phyloP scores from a whole-genome alignment of 1,140 invertebrate species.

The Eumeta japonica region DNA sequence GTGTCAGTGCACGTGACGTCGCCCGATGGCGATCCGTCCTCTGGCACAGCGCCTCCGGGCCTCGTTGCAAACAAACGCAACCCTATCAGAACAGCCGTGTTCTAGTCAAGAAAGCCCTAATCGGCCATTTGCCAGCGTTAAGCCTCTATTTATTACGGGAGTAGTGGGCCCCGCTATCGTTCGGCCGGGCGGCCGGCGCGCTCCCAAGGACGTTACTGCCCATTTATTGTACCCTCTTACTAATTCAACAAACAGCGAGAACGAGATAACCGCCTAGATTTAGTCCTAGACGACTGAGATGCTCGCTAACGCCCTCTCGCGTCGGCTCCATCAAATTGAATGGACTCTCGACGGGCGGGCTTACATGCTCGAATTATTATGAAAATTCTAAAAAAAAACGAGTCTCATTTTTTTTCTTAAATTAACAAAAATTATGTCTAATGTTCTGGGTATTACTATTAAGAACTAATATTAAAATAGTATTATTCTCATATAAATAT shows the following conservation, averaged over 20 bases:
- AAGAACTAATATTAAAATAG: too few species aligned
- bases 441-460: too few species aligned
- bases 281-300: slow-evolving; percentile 18
- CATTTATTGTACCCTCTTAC: slow-evolving; percentile 35
- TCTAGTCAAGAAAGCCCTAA: slow-evolving; percentile 51
- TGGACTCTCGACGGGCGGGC: too few species aligned
- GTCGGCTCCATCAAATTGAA: too few species aligned
- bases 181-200: slow-evolving; percentile 30
- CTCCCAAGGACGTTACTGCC: slow-evolving; percentile 29
- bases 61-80: slow-evolving; percentile 42
- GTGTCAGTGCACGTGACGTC: too few species aligned
- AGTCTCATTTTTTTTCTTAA: too few species aligned
- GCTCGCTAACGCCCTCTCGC: background rate
- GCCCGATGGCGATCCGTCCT: slow-evolving; percentile 27
- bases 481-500: too few species aligned
- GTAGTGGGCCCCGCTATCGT: slow-evolving; percentile 42
- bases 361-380: too few species aligned
- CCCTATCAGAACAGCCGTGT: slow-evolving; percentile 44
- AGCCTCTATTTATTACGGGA: slow-evolving; percentile 50
- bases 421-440: too few species aligned
- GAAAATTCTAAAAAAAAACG: too few species aligned
- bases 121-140: slow-evolving; percentile 47
- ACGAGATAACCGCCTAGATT: slow-evolving; percentile 25
- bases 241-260: slow-evolving; percentile 33
- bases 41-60: slow-evolving; percentile 32